Base-by-base conservation (phyloP, 2,888 invertebrate species). In the Orthosia incerta region DNA sequence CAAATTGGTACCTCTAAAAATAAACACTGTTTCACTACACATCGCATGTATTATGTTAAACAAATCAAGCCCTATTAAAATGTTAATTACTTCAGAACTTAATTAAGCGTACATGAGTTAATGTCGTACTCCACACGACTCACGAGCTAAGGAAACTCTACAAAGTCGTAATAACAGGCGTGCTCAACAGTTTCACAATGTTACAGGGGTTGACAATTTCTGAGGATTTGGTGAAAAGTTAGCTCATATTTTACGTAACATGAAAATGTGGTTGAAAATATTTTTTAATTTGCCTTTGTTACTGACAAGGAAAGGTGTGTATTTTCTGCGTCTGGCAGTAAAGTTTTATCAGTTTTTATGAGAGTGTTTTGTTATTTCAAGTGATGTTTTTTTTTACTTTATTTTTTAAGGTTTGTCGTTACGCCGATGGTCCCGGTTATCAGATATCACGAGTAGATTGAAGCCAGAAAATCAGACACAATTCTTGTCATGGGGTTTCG, bases 131-230 rank as follows among this genome's bases (percentile, higher is more conserved):
- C 63, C 39, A 63, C 51, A 53, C 23, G 23, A 51, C 23, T 46
- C 7, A 48, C 18, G n/a, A 74, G 45, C 50, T 20, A n/a, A 26
- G 15, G 63, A 71, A 80, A 65, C 64, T 57, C 50, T 4, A 68
- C 53, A 84, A 80, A 83, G 68, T 84, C 57, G 26, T 84, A 59
- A 26, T 18, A 51, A 59, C 81, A 62, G 55, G n/a, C 46, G 26
- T 51, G 57, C 51, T 62, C 39, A 71, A 59, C 56, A 74, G 57
- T 74, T 65, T 57, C 12, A 62, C 57, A 61, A 67, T 15, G 31
- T 57, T 39, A 79, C 57, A 46, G 51, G 16, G 51, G 72, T 79
- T 48, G 80, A 48, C 53, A 53, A 59, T 80, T n/a, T 46, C 73
- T 15, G 16, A 31, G 57, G 46, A 46, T 79, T 74, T 39, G 13